phyloP scores from a whole-genome alignment of 2,888 invertebrate species.

The Heliconius ethilla region DNA sequence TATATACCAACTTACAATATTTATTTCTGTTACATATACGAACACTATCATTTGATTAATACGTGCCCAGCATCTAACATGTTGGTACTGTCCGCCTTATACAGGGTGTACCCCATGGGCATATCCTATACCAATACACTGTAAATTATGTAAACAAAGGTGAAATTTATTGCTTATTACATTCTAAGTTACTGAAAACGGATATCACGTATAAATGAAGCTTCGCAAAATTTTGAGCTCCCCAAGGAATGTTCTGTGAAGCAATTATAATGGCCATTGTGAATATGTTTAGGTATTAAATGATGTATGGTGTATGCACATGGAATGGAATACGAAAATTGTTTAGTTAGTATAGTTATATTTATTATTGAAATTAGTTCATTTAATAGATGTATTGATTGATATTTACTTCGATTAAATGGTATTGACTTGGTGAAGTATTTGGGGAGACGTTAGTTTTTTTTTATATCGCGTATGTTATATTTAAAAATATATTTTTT shows the following conservation, averaged over 20 bases:
- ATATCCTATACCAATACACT: slow-evolving; percentile 32
- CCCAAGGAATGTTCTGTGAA: slow-evolving; percentile 28
- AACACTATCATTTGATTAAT: slow-evolving; percentile 16
- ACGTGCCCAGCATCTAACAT: slow-evolving; percentile 3
- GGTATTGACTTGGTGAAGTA: no score
- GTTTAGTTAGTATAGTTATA: background rate
- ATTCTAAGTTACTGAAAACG: slow-evolving; percentile 43
- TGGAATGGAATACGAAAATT: background rate
- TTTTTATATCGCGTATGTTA: no score
- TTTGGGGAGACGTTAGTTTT: no score
- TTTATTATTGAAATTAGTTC: background rate
- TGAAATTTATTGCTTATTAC: slow-evolving; percentile 50
- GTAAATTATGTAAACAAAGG: slow-evolving; percentile 51
- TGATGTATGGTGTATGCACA: background rate
- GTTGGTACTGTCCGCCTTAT: background rate
- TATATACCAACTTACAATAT: no score
- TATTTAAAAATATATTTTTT: no score
- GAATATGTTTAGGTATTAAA: slow-evolving; percentile 5
- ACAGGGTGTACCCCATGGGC: slow-evolving; percentile 19
- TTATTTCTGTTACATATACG: background rate
- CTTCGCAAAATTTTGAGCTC: slow-evolving; percentile 34
- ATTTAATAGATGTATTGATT: no score
- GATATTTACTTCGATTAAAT: no score
- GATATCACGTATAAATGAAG: slow-evolving; percentile 40
- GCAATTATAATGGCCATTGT: slow-evolving; percentile 16